phyloP scores from a whole-genome alignment of 2,797 vertebrate genomes.

The Muscicapa striata region DNA sequence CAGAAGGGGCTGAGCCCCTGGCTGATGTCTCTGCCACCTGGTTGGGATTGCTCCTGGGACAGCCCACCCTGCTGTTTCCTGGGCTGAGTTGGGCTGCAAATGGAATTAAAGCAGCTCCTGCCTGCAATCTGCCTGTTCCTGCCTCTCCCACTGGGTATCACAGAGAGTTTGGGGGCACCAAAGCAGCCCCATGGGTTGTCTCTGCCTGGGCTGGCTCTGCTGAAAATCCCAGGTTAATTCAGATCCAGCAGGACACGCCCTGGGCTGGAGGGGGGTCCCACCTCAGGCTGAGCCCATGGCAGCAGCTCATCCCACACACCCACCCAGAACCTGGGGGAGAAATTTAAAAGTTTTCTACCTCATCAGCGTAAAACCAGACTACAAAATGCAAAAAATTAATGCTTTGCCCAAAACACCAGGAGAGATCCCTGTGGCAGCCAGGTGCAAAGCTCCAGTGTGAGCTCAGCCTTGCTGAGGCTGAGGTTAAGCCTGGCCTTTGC shows the following conservation, averaged over 20 bases:
- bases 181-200: background rate
- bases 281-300: fast-evolving
- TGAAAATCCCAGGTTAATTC: background rate
- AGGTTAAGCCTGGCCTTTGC: background rate
- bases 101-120: background rate
- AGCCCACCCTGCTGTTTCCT: background rate
- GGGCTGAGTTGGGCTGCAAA: background rate
- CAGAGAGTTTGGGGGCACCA: fast-evolving
- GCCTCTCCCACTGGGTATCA: background rate
- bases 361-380: background rate
- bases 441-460: fast-evolving
- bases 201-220: background rate
- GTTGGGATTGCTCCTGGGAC: background rate
- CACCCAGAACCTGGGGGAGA: background rate
- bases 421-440: background rate
- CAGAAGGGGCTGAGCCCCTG: fast-evolving
- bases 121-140: background rate
- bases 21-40: background rate
- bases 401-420: background rate
- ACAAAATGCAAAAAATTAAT: background rate
- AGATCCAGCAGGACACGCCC: background rate
- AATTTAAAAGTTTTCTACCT: background rate
- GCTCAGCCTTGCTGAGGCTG: background rate
- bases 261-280: fast-evolving
- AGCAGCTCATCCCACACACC: background rate